phyloP scores from a whole-genome alignment of 1,140 invertebrate species.

The Agrypnia vestita region DNA sequence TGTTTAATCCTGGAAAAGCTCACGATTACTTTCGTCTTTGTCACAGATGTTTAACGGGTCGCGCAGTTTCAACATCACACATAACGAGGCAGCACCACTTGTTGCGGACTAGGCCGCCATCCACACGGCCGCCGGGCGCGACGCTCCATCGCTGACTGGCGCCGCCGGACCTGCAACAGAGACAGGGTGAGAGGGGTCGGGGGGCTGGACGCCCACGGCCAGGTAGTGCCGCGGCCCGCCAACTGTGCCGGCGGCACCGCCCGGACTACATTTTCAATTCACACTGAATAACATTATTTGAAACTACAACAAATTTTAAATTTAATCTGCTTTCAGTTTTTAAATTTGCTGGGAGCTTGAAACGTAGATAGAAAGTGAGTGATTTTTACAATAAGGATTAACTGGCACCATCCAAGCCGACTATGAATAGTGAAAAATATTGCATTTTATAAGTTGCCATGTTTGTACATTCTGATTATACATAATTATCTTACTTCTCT shows the following conservation, averaged over 20 bases:
- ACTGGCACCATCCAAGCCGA: too few species aligned
- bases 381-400: too few species aligned
- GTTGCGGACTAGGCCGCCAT: conserved; percentile 57
- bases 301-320: too few species aligned
- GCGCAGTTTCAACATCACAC: conserved; percentile 51
- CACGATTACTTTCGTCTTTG: conserved; percentile 8
- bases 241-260: neutral
- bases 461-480: too few species aligned
- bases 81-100: conserved; percentile 57
- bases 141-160: conserved; percentile 25
- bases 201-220: neutral
- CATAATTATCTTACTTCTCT: too few species aligned
- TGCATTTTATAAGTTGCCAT: too few species aligned
- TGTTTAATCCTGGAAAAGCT: neutral
- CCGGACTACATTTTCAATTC: too few species aligned
- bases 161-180: neutral
- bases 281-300: too few species aligned
- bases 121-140: conserved; percentile 32
- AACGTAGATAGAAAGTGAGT: too few species aligned
- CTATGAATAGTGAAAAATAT: too few species aligned
- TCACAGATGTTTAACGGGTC: conserved; percentile 47
- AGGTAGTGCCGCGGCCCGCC: neutral
- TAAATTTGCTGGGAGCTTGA: too few species aligned
- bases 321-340: too few species aligned
- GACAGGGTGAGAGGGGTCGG: neutral